Base-by-base conservation (phyloP, 2,113 vertebrate genomes). In the Ahaetulla prasina region DNA sequence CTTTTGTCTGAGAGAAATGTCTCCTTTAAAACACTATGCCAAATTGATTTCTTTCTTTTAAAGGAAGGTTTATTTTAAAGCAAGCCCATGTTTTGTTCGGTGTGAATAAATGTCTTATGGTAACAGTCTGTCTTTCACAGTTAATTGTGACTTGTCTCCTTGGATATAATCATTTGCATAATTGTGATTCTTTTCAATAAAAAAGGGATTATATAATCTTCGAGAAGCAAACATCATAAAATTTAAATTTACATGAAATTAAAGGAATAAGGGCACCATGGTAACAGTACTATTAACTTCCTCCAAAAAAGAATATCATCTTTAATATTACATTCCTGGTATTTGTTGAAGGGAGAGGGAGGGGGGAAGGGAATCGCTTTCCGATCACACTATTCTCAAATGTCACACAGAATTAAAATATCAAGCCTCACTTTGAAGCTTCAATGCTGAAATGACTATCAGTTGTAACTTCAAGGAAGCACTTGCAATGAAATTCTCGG, bases 71-170 rank as follows among this genome's bases (percentile, higher is more conserved):
- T 97, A 95, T 96, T 97, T 97, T 97, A 96, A 97, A 96, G 94
- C 92, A 93, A 94, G 92, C 95, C 94, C 89, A 47, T 96, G 91
- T 95, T 97, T 93, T 93, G 93, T 96, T 96, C 95, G 92, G 39
- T 95, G 93, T 93, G 93, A 97, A 94, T 94, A 97, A 93, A 96
- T 96, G 94, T 96, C 95, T 95, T 96, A 95, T 43, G 94, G 96
- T 96, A 97, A 94, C 96, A 96, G 95, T 87, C 94, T 97, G 96
- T 95, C 95, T 97, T 96, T 96, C 94, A 94, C 95, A 97, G 94
- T 97, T 97, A 98, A 97, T 97, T 97, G 96, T 95, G 96, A 95
- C 95, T 97, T 97, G 95, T 97, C 96, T 97, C 95, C 94, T 97
- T 96, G 94, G 96, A 96, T 98, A 97, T 96, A 95, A 96, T 96